Evolutionary conservation across 2,797 vertebrate genomes (phyloP).

Genomic region (Acanthis flammea): DNA sequence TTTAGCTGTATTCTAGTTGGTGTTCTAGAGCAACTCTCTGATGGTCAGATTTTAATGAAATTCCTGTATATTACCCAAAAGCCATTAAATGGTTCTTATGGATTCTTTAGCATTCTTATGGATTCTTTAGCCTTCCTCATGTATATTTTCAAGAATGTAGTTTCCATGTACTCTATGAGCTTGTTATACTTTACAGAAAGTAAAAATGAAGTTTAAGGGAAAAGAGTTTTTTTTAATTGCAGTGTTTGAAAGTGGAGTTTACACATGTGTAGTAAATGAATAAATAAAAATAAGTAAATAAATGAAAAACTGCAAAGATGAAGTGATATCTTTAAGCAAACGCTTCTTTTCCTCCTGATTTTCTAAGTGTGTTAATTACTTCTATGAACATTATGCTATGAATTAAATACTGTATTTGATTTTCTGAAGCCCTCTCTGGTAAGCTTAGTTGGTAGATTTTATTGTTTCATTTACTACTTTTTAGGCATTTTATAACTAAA

Average conservation of each 20-base stretch:
- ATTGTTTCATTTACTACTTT: not conserved
- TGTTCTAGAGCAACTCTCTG: not conserved
- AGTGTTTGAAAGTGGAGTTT: not conserved
- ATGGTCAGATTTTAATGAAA: not conserved
- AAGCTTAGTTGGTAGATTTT: not conserved
- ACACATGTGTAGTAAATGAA: not conserved
- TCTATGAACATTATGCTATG: not conserved
- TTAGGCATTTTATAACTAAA: not conserved
- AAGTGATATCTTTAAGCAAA: not conserved
- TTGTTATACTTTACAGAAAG: not conserved
- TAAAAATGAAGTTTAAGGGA: not conserved
- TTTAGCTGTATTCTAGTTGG: not conserved
- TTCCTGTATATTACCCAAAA: not conserved
- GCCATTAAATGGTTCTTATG: rapidly evolving
- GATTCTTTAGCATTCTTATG: not conserved
- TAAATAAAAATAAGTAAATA: not conserved
- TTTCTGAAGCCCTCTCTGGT: not conserved
- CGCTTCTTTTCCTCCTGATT: not conserved
- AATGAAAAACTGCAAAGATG: not conserved
- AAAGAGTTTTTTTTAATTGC: not conserved
- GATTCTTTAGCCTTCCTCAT: not conserved
- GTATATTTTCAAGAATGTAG: not conserved
- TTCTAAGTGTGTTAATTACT: not conserved
- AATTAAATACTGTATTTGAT: not conserved
- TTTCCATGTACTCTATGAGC: not conserved